Percentiles rank a stretch among this genome's conserved stretches.
phyloP scores from a whole-genome alignment of 2,797 vertebrate species.

The Semaprochilodus insignis region DNA sequence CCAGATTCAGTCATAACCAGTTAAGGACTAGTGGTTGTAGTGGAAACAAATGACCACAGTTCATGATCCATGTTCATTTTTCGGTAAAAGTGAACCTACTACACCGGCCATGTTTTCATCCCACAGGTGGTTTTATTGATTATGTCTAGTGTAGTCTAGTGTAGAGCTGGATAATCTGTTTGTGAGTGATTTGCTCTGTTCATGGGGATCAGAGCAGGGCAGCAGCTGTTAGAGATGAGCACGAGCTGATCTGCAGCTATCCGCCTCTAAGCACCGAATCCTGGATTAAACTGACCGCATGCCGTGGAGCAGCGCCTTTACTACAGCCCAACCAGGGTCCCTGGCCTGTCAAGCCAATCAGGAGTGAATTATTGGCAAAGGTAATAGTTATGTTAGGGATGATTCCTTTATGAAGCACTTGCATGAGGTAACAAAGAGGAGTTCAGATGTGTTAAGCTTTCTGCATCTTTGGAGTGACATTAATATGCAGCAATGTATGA shows the following conservation, averaged over 20 bases:
- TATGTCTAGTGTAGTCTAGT: constrained; percentile 27
- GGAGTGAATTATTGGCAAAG: neutral
- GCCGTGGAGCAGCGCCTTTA: constrained; percentile 37
- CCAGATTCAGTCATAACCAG: neutral
- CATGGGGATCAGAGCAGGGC: constrained; percentile 74
- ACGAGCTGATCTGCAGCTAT: constrained; percentile 68
- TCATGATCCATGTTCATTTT: neutral
- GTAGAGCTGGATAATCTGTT: constrained; percentile 53
- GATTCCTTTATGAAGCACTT: neutral
- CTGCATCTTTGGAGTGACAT: neutral
- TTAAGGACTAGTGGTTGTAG: neutral
- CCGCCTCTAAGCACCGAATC: constrained; percentile 70
- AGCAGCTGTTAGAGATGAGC: constrained; percentile 75
- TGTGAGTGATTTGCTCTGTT: constrained; percentile 70
- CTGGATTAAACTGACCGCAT: constrained; percentile 75
- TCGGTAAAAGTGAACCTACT: neutral
- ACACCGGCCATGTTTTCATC: constrained; percentile 18
- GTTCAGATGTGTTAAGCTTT: neutral
- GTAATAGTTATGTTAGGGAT: neutral
- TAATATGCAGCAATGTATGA: neutral
- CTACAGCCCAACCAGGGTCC: constrained; percentile 31
- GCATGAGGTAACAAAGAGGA: neutral
- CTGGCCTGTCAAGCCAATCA: constrained; percentile 30
- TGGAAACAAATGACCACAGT: neutral
- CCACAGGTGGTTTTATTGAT: constrained; percentile 41